Evolutionary conservation across 2,888 invertebrate species (phyloP).

Genomic region (Drosophila cognata): DNA sequence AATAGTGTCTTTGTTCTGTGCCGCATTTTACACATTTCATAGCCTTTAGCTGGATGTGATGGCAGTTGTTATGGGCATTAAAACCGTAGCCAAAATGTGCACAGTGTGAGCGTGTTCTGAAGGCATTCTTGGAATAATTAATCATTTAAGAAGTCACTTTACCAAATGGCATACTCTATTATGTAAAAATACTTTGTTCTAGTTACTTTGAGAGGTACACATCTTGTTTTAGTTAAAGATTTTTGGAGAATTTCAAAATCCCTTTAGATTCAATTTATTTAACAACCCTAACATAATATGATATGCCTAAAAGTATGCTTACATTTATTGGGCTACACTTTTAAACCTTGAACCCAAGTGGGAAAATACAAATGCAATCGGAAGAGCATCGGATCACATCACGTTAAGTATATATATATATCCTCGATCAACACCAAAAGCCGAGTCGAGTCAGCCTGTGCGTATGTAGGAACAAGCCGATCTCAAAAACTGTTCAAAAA

Average conservation of each 20-base stretch:
- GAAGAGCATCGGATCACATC: neutral
- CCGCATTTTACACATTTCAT: slow-evolving; percentile 35
- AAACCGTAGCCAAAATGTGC: neutral
- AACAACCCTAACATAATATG: neutral
- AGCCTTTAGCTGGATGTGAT: slow-evolving; percentile 21
- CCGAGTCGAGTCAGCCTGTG: neutral
- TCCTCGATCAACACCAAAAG: neutral
- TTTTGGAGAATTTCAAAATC: neutral
- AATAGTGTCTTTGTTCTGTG: slow-evolving; percentile 61
- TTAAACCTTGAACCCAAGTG: neutral
- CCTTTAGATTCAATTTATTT: neutral
- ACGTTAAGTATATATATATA: neutral
- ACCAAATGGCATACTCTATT: neutral
- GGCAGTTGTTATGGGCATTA: slow-evolving; percentile 34
- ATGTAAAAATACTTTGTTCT: neutral
- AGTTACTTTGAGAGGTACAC: too few relatives aligned
- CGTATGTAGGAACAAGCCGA: neutral
- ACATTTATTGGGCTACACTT: neutral
- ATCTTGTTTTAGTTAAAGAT: neutral
- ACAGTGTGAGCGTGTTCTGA: neutral
- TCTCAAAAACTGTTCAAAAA: neutral
- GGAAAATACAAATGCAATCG: neutral
- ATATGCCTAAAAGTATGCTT: slow-evolving; percentile 27
- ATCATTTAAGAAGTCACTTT: neutral
- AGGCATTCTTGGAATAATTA: neutral